phyloP scores from a whole-genome alignment of 1,140 invertebrate genomes.

The Eubasilissa regina region DNA sequence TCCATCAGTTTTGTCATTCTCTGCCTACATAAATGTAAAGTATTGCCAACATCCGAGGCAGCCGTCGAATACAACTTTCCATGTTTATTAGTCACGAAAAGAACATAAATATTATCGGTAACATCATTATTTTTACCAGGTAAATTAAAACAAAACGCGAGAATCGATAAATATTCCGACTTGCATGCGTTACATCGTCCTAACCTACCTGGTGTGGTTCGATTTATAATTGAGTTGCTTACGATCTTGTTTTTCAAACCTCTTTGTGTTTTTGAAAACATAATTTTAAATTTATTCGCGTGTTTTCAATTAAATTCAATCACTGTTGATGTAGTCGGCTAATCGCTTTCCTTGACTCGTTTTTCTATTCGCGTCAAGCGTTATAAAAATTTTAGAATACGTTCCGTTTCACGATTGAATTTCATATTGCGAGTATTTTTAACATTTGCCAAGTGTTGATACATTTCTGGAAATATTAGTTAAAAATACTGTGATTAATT shows the following conservation, averaged over 20 bases:
- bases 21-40: slow-evolving; percentile 54
- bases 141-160: slow-evolving; percentile 49
- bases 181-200: not conserved
- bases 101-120: slow-evolving; percentile 55
- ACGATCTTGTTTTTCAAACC: slow-evolving; percentile 5
- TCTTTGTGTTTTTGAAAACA: not conserved
- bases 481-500: too few relatives aligned
- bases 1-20: slow-evolving; percentile 59
- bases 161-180: not conserved
- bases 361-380: too few relatives aligned
- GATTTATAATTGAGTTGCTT: slow-evolving; percentile 45
- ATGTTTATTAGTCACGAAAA: slow-evolving; percentile 59
- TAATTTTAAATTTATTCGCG: not conserved
- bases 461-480: too few relatives aligned
- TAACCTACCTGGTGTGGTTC: not conserved
- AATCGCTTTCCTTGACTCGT: too few relatives aligned
- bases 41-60: slow-evolving; percentile 53
- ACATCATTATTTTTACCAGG: slow-evolving; percentile 55
- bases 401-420: too few relatives aligned
- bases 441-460: too few relatives aligned
- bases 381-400: too few relatives aligned
- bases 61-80: slow-evolving; percentile 57
- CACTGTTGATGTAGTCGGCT: too few relatives aligned
- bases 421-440: too few relatives aligned
- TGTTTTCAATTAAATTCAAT: not conserved